Percentiles rank a stretch among this genome's conserved stretches.
Evolutionary conservation across 2,888 invertebrate genomes (phyloP).

Genomic region (Drosophila putrida): DNA sequence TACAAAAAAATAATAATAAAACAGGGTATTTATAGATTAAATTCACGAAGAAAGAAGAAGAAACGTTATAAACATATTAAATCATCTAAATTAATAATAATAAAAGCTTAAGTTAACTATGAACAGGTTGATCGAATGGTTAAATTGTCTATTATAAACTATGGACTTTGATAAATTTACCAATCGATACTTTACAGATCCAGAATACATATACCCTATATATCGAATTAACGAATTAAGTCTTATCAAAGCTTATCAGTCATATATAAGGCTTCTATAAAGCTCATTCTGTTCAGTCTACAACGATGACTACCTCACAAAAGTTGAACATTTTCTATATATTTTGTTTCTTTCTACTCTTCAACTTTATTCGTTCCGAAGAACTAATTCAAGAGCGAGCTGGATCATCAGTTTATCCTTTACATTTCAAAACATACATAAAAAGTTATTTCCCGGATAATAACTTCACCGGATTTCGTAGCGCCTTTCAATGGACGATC

Average conservation of each 20-base stretch:
- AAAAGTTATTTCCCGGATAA: neutral
- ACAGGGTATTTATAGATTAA: no score
- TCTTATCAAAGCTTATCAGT: neutral
- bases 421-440: neutral
- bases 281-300: constrained; percentile 5
- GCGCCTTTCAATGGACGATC: constrained; percentile 21
- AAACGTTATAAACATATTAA: neutral
- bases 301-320: constrained; percentile 2
- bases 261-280: neutral
- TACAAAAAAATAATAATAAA: no score
- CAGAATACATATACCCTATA: no score
- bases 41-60: no score
- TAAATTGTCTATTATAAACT: no score
- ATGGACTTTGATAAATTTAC: no score
- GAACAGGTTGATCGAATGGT: no score
- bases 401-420: neutral
- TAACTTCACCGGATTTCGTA: constrained; percentile 14
- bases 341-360: neutral
- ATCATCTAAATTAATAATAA: neutral
- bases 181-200: no score
- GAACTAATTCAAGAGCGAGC: no score
- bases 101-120: no score
- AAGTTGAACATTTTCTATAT: neutral
- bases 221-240: neutral
- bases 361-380: neutral